Percentiles rank a stretch among this genome's conserved stretches.
phyloP scores from a whole-genome alignment of 37 sponge, comb jelly and placozoan genomes.

The Diacarnus erythraeanus region DNA sequence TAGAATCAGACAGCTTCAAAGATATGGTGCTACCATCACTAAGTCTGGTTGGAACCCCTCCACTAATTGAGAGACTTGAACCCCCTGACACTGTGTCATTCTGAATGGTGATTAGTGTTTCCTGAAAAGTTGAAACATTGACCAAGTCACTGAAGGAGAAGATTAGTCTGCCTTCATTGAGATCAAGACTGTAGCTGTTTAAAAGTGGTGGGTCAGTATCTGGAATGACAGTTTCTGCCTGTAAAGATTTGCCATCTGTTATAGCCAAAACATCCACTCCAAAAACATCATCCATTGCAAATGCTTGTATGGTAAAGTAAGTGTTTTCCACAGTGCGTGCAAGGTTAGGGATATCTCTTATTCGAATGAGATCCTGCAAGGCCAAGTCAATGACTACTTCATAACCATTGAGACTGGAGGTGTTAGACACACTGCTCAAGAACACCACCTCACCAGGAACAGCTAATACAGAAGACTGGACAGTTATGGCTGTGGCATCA shows the following conservation, averaged over 20 bases:
- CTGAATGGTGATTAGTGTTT: slow-evolving; percentile 46
- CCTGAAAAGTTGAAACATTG: slow-evolving; percentile 49
- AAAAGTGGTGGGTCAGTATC: slow-evolving; percentile 74
- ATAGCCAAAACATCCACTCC: slow-evolving; percentile 82
- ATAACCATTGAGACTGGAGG: slow-evolving; percentile 68
- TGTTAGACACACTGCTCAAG: slow-evolving; percentile 50
- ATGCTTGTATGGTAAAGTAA: slow-evolving; percentile 87
- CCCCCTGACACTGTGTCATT: slow-evolving; percentile 4
- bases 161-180: slow-evolving; percentile 62
- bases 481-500: slow-evolving; percentile 81
- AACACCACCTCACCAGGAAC: slow-evolving; percentile 33
- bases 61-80: slow-evolving; percentile 23
- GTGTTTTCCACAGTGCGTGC: slow-evolving; percentile 54
- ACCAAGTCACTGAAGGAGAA: slow-evolving; percentile 73
- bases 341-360: slow-evolving; percentile 66
- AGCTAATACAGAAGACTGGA: slow-evolving; percentile 61
- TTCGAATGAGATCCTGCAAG: slow-evolving; percentile 60
- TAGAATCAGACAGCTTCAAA: slow-evolving; percentile 40
- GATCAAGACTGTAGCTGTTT: slow-evolving; percentile 61
- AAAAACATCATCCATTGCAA: slow-evolving; percentile 88
- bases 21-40: slow-evolving; percentile 67
- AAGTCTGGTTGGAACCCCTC: slow-evolving; percentile 62
- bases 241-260: slow-evolving; percentile 83
- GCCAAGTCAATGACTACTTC: slow-evolving; percentile 53
- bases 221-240: slow-evolving; percentile 43